phyloP scores from a whole-genome alignment of 2,113 vertebrate species.

The Fregata magnificens region DNA sequence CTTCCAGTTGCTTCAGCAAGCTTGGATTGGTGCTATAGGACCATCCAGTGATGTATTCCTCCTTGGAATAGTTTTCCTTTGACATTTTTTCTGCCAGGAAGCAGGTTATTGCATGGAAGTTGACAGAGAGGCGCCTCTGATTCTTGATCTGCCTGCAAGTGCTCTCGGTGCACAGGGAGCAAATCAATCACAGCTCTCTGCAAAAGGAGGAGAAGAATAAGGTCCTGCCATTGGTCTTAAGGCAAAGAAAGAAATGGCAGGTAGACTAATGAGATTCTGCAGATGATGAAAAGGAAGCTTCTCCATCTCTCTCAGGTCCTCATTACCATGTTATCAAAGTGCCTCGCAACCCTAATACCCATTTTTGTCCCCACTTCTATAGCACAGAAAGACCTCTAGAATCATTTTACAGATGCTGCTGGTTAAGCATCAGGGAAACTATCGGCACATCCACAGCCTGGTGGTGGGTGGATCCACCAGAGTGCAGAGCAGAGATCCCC shows the following conservation, averaged over 20 bases:
- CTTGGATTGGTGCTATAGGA: not conserved
- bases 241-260: not conserved
- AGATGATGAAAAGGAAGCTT: not conserved
- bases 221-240: not conserved
- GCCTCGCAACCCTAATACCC: rapidly evolving
- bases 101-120: not conserved
- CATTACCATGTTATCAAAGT: not conserved
- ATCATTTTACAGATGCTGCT: not conserved
- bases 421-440: not conserved
- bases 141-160: not conserved
- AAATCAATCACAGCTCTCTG: not conserved
- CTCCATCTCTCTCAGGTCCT: not conserved
- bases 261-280: not conserved
- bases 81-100: not conserved
- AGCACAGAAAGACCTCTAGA: not conserved
- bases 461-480: not conserved
- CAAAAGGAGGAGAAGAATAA: not conserved
- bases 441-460: not conserved
- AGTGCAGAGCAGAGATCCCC: not conserved
- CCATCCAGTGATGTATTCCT: not conserved
- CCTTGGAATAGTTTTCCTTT: not conserved
- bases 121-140: not conserved
- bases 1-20: not conserved
- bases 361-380: not conserved
- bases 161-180: not conserved